These are phyloP conservation scores for Drosophila nannoptera DNA, from an alignment of 1,140 invertebrate species.

Conservation along the genomic window DNA sequence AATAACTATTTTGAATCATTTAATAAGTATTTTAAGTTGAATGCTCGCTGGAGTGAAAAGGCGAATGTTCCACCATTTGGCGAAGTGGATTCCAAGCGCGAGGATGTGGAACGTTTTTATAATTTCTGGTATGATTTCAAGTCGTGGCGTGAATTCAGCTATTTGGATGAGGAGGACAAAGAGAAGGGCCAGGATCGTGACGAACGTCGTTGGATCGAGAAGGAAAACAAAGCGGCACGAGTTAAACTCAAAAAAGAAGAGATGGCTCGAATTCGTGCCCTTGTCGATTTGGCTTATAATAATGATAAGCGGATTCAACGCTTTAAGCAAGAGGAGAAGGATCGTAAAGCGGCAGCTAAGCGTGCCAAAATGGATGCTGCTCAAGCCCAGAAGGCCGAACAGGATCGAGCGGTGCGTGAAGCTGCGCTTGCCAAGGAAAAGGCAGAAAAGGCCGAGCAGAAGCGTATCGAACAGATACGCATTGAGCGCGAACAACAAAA, in stretches of 20 bases:
- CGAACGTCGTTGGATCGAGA: slow-evolving; percentile 97
- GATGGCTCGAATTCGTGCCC: slow-evolving; percentile 90
- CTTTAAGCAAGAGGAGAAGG: slow-evolving; percentile 96
- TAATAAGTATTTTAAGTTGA: slow-evolving; percentile 89
- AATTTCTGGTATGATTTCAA: slow-evolving; percentile 98
- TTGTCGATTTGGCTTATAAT: slow-evolving; percentile 96
- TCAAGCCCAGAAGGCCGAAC: slow-evolving; percentile 89
- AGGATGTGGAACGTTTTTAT: slow-evolving; percentile 92
- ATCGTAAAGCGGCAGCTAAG: slow-evolving; percentile 93
- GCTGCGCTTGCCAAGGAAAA: slow-evolving; percentile 89
- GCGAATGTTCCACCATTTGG: slow-evolving; percentile 92
- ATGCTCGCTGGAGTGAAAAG: slow-evolving; percentile 95
- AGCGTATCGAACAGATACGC: slow-evolving; percentile 88
- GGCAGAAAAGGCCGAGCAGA: slow-evolving; percentile 89
- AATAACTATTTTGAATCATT: slow-evolving; percentile 91
- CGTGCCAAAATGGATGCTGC: slow-evolving; percentile 93
- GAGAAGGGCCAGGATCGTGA: slow-evolving; percentile 97
- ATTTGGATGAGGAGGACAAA: slow-evolving; percentile 99
- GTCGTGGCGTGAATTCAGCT: slow-evolving; percentile 99
- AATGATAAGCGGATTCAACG: slow-evolving; percentile 94
- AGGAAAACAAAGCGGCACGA: slow-evolving; percentile 95
- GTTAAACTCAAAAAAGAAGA: slow-evolving; percentile 98
- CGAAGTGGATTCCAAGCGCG: slow-evolving; percentile 84
- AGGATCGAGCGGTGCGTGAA: slow-evolving; percentile 86
- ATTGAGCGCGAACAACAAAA: slow-evolving; percentile 92